Evolutionary conservation across 1,140 invertebrate genomes (phyloP).

Genomic region (Calliphora vicina): DNA sequence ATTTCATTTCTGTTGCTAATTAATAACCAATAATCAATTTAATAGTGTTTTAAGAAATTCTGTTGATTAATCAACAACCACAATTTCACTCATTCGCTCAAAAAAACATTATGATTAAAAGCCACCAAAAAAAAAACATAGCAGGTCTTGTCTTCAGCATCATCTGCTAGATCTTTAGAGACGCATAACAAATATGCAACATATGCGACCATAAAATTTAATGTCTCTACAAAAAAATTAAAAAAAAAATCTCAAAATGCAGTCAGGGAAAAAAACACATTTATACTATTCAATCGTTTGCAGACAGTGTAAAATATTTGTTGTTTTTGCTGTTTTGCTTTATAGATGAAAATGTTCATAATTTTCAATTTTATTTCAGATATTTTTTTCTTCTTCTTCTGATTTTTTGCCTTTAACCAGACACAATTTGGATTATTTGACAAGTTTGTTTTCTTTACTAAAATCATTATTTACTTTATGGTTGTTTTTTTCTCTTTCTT

Average conservation of each 20-base stretch:
- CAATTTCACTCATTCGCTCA: not conserved
- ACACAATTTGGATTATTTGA: conserved; percentile 35
- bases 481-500: not conserved
- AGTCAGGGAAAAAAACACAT: not conserved
- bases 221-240: not conserved
- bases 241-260: not conserved
- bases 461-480: conserved; percentile 35
- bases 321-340: not conserved
- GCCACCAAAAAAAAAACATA: too few species aligned
- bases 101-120: not conserved
- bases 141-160: not conserved
- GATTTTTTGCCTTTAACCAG: conserved; percentile 22
- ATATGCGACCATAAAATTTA: conserved; percentile 34
- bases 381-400: not conserved
- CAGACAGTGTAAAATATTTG: not conserved
- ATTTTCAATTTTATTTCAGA: conserved; percentile 22
- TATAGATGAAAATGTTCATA: conserved; percentile 26
- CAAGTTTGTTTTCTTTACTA: conserved; percentile 31
- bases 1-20: not conserved
- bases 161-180: not conserved
- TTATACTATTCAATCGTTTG: not conserved
- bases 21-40: not conserved
- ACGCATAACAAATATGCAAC: conserved; percentile 30
- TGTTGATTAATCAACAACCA: not conserved
- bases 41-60: not conserved